phyloP scores from a whole-genome alignment of 2,113 vertebrate genomes.

The Egretta garzetta region DNA sequence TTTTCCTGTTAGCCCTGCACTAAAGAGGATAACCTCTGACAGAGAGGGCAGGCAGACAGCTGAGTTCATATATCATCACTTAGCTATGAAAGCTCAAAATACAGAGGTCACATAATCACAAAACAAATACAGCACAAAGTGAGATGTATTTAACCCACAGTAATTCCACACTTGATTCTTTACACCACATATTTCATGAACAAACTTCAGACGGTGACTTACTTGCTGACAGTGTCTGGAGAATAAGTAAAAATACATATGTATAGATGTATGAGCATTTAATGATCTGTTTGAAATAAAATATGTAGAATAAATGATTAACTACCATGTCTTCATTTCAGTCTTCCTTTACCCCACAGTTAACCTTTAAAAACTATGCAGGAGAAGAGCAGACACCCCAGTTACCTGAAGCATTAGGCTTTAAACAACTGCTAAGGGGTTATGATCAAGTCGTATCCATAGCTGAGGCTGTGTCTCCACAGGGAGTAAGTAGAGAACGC shows the following conservation, averaged over 20 bases:
- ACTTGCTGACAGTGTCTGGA: not conserved
- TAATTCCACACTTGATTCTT: not conserved
- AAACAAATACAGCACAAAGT: not conserved
- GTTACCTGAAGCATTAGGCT: not conserved
- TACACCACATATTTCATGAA: not conserved
- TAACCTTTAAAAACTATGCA: not conserved
- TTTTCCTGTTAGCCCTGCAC: not conserved
- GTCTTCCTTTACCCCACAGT: not conserved
- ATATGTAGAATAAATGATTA: not conserved
- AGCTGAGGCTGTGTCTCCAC: not conserved
- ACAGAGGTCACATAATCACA: not conserved
- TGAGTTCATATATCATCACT: not conserved
- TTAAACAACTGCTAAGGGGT: not conserved
- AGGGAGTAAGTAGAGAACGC: not conserved
- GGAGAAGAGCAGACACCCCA: not conserved
- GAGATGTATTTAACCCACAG: not conserved
- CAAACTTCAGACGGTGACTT: not conserved
- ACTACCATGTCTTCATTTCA: not conserved
- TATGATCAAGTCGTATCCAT: accelerated
- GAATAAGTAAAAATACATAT: not conserved
- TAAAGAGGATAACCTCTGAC: not conserved
- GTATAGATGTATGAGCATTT: not conserved
- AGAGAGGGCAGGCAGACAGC: not conserved
- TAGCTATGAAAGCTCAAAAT: not conserved
- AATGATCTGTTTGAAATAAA: not conserved